These are phyloP conservation scores for Pheosia tremula DNA, from an alignment of 2,888 invertebrate species.

Conservation along the genomic window DNA sequence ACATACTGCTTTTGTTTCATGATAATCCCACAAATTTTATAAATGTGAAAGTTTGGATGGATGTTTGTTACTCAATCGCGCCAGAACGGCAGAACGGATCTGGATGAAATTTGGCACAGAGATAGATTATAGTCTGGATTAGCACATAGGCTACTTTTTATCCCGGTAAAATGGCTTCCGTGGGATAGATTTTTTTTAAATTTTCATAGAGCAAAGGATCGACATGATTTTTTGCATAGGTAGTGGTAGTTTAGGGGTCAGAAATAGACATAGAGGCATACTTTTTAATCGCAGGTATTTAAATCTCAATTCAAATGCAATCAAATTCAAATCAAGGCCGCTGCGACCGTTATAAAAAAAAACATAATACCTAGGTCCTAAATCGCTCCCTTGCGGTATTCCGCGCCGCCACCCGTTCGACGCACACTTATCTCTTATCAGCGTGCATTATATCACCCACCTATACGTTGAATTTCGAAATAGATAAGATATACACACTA, in stretches of 20 bases:
- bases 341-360: slow-evolving; percentile 3
- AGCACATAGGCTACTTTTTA: no score
- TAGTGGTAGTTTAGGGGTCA: background rate
- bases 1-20: no score
- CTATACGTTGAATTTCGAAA: slow-evolving; percentile 78
- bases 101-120: no score
- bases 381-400: slow-evolving; percentile 43
- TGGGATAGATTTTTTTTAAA: no score
- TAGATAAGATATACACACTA: slow-evolving; percentile 61
- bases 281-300: background rate
- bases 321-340: background rate
- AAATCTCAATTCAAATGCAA: background rate
- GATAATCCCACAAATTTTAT: no score
- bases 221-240: no score
- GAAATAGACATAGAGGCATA: background rate
- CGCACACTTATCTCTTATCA: slow-evolving; percentile 49
- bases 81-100: no score
- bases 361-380: slow-evolving; percentile 16
- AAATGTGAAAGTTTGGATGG: no score
- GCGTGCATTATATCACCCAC: slow-evolving; percentile 59
- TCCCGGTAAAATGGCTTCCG: no score
- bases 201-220: no score
- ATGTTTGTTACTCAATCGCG: no score
- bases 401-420: slow-evolving; percentile 30
- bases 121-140: no score